Conservation (phyloP, 2,888 invertebrate genomes). For the Tipula unca region DNA sequence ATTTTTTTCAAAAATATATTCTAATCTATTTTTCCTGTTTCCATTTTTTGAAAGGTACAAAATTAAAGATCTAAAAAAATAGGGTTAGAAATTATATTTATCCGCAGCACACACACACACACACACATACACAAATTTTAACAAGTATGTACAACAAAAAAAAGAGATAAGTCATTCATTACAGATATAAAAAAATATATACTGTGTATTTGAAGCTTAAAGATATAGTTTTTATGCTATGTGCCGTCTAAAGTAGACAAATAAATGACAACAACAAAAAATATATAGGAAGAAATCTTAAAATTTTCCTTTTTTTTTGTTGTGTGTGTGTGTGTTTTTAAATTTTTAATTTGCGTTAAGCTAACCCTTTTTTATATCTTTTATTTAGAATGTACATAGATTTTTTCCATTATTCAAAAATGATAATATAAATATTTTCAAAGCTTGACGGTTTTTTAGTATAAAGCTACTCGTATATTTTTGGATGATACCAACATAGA, state of each 20-base stretch:
- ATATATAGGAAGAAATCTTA: background rate
- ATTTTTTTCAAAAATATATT: background rate
- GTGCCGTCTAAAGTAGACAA: background rate
- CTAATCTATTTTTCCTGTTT: background rate
- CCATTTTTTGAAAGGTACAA: background rate
- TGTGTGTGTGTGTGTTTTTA: background rate
- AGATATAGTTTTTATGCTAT: background rate
- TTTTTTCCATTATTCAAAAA: background rate
- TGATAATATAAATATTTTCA: background rate
- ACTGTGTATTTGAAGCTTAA: background rate
- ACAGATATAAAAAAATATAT: constrained; percentile 2
- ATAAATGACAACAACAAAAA: background rate
- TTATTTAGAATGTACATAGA: background rate
- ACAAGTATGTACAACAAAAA: background rate
- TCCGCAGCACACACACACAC: background rate
- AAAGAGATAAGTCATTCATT: constrained; percentile 3
- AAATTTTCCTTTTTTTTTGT: background rate
- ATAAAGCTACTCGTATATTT: background rate
- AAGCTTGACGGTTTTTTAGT: background rate
- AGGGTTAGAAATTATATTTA: background rate
- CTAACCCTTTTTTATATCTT: background rate
- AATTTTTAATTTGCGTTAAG: background rate
- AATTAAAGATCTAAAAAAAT: background rate
- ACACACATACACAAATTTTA: no score
- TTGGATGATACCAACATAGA: background rate